Percentiles rank a stretch among this genome's conserved stretches.
phyloP scores from a whole-genome alignment of 2,113 vertebrate species.

The Oxyura jamaicensis region DNA sequence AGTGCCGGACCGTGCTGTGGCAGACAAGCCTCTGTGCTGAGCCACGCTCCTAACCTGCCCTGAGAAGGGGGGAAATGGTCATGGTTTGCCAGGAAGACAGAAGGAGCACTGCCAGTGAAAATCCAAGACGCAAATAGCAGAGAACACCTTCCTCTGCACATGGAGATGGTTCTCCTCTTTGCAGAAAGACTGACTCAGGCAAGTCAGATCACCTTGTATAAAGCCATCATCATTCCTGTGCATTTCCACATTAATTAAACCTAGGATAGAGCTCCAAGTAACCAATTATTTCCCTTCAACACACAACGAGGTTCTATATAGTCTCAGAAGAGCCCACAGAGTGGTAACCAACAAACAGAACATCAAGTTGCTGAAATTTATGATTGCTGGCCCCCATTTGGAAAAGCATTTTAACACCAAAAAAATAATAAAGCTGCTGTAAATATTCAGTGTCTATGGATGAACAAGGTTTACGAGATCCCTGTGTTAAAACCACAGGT shows the following conservation, averaged over 20 bases:
- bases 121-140: background rate
- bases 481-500: background rate
- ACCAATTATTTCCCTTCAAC: background rate
- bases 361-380: background rate
- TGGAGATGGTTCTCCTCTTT: background rate
- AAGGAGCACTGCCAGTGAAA: background rate
- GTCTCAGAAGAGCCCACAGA: background rate
- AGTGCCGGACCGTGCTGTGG: background rate
- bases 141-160: background rate
- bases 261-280: background rate
- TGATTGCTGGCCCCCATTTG: background rate
- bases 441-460: background rate
- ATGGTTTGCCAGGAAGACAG: background rate
- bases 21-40: background rate
- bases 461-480: background rate
- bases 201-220: background rate
- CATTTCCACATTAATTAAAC: background rate
- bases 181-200: background rate
- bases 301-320: background rate
- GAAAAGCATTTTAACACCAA: background rate
- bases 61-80: background rate
- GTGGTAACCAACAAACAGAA: background rate
- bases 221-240: background rate
- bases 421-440: background rate
- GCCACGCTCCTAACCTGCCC: background rate